Evolutionary conservation across 30 jellyfish, hydroid and myxozoan genomes (phyloP), one percentile per base, ranked within the genome.

Genomic region (Hydra vulgaris): DNA sequence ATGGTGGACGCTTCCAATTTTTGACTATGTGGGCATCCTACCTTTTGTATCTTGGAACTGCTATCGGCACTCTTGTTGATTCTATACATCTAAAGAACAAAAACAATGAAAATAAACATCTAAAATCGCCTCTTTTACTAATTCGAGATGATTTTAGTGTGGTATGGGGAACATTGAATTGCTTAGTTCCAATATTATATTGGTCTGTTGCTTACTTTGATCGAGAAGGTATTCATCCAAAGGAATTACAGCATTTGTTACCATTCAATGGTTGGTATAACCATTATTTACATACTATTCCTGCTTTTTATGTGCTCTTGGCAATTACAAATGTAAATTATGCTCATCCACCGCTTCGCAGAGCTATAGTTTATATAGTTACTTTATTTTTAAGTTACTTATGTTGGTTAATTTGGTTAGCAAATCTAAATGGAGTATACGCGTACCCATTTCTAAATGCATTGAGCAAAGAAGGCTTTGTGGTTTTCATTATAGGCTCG

Each of bases 1-100:
- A 78, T 23, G 85, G 85, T 78, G 85, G 85, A 21, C 79, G 85
- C 18, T 53, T n/a, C 18, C 53, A 78, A 53, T 78, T 53, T 78
- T 54, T 78, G 53, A 78, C 85, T 27, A 25, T 53, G 26, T 53
- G 27, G 54, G 69, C 79, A 15, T 76, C 85, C 0, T 66, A 78
- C 85, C 18, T 78, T 17, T 16, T 61, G 5, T 61, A 20, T 76
- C 21, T 78, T 22, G 40, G 53, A 7, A 20, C 79, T 1, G 85
- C 67, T 16, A 17, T 78, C 25, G 85, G 79, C 24, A 52, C 79
- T 17, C 16, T 78, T 22, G 79, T 27, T n/a, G 85, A 78, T 61
- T 17, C n/a, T 15, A 15, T 16, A 18, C 79, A 78, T 15, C 53
- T 78, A 52, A 18, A 15, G 61, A 21, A 78, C 80, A 12, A 23